Evolutionary conservation across 2,797 vertebrate genomes (phyloP).

Genomic region (Coregonus sp.): DNA sequence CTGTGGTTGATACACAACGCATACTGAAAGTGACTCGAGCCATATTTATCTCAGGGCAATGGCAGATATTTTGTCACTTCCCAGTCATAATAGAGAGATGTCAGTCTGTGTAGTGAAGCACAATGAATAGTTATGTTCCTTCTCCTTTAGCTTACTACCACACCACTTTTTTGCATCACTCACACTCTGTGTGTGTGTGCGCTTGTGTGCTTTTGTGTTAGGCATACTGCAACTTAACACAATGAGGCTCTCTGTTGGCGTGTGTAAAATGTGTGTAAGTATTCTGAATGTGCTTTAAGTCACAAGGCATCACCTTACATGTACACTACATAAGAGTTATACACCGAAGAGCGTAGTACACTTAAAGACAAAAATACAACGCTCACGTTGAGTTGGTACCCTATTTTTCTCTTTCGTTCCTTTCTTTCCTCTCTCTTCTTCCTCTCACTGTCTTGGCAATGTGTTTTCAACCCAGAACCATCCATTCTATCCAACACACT

Average conservation of each 20-base stretch:
- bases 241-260: background rate
- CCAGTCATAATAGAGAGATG: constrained; percentile 21
- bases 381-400: constrained; percentile 31
- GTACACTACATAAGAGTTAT: background rate
- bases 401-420: constrained; percentile 11
- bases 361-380: background rate
- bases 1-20: constrained; percentile 15
- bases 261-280: background rate
- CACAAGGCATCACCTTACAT: background rate
- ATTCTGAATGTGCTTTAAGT: background rate
- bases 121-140: background rate
- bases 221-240: background rate
- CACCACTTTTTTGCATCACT: background rate
- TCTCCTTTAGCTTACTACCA: background rate
- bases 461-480: background rate
- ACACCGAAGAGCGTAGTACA: background rate
- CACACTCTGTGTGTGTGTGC: no score
- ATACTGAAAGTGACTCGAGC: no score
- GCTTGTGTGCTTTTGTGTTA: no score
- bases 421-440: background rate
- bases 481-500: background rate
- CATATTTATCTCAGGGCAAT: no score
- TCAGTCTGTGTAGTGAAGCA: constrained; percentile 14
- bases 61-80: constrained; percentile 19
- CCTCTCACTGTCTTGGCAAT: background rate